These are phyloP conservation scores for Odontophorus gujanensis DNA, from an alignment of 2,113 vertebrate species.

Conservation along the genomic window DNA sequence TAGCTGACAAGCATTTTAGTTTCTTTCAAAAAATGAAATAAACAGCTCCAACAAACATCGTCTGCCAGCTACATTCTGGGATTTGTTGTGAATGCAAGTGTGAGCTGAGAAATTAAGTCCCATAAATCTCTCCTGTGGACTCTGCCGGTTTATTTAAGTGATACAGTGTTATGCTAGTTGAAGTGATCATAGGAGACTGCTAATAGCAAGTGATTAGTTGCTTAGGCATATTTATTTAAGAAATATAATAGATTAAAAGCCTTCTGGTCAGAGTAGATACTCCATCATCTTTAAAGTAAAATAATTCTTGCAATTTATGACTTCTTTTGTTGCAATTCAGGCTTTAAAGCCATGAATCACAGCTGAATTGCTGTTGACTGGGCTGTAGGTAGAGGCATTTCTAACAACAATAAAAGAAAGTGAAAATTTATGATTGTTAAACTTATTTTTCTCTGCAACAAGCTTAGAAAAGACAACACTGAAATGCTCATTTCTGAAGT, in stretches of 20 bases:
- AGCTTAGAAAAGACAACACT: not conserved
- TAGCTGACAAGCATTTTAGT: not conserved
- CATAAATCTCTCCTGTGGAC: constrained; percentile 26
- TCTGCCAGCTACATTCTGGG: constrained; percentile 23
- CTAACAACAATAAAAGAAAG: not conserved
- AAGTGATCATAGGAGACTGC: constrained; percentile 47
- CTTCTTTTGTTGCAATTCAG: constrained; percentile 58
- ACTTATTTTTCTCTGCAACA: not conserved
- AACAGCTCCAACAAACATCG: constrained; percentile 28
- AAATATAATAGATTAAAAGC: constrained; percentile 61
- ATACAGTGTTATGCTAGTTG: constrained; percentile 48
- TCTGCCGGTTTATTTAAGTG: constrained; percentile 54
- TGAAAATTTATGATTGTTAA: constrained; percentile 3
- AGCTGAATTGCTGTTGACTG: constrained; percentile 21
- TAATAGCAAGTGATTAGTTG: constrained; percentile 62
- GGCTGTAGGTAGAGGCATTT: constrained; percentile 4
- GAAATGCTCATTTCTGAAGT: not conserved
- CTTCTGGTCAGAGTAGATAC: constrained; percentile 43
- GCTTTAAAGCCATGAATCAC: constrained; percentile 37
- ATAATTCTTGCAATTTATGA: constrained; percentile 60
- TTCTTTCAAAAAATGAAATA: constrained; percentile 40
- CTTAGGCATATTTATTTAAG: constrained; percentile 61
- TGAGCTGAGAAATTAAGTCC: constrained; percentile 41
- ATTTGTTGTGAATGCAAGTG: constrained; percentile 53
- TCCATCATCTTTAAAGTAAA: constrained; percentile 65